A percentile compares a stretch with the other conserved stretches of the same genome.
Conservation (phyloP, 2,113 vertebrate genomes). For the Plecotus auritus region DNA sequence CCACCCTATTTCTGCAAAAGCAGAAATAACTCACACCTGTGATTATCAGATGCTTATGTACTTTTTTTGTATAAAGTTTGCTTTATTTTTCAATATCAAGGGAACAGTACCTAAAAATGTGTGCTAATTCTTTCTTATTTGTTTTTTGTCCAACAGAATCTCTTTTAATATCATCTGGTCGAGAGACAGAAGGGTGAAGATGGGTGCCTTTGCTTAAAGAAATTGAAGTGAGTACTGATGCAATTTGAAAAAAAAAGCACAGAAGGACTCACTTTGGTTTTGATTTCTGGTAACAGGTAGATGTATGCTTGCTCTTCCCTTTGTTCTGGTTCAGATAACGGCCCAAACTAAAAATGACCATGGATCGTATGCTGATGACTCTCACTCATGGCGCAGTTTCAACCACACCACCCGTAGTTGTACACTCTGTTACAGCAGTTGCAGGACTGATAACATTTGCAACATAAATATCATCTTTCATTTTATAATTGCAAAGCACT, state of each 20-base stretch:
- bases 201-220: not conserved
- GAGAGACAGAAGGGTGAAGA: not conserved
- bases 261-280: not conserved
- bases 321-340: not conserved
- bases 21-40: not conserved
- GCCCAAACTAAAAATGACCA: not conserved
- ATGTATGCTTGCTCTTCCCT: not conserved
- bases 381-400: not conserved
- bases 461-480: not conserved
- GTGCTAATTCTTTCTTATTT: not conserved
- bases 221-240: not conserved
- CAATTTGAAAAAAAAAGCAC: slow-evolving; percentile 18
- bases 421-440: not conserved
- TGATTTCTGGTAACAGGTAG: not conserved
- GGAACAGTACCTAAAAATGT: not conserved
- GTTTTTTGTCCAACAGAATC: not conserved
- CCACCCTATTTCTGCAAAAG: not conserved
- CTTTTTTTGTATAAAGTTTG: not conserved
- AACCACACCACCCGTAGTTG: not conserved
- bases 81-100: not conserved
- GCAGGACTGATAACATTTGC: not conserved
- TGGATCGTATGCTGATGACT: not conserved
- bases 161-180: slow-evolving; percentile 41
- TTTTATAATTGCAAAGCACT: slow-evolving; percentile 20
- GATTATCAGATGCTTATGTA: not conserved